Evolutionary conservation across 1,140 invertebrate species (phyloP).

Genomic region (Trissolcus basalis): DNA sequence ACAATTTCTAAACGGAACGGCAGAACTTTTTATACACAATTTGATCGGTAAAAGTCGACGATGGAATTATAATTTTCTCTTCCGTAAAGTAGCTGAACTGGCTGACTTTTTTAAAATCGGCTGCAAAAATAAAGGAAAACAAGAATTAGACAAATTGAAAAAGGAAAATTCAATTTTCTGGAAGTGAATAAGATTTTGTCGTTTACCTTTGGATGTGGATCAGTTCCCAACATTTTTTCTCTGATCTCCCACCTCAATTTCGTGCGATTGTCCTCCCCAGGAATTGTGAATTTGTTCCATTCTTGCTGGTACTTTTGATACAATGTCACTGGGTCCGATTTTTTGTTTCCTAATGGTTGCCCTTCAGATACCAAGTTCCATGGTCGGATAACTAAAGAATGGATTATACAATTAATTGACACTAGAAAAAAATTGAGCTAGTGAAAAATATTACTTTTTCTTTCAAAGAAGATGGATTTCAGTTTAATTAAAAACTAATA

Average conservation of each 20-base stretch:
- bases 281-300: slow-evolving; percentile 84
- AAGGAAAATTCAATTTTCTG: no score
- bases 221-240: slow-evolving; percentile 77
- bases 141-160: no score
- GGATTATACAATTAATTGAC: neutral
- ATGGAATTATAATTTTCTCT: no score
- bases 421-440: no score
- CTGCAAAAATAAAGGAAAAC: slow-evolving; percentile 40
- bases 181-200: no score
- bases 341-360: slow-evolving; percentile 67
- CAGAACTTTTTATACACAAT: no score
- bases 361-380: slow-evolving; percentile 67
- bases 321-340: slow-evolving; percentile 82
- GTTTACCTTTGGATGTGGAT: slow-evolving; percentile 70
- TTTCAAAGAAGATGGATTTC: no score
- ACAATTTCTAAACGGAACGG: no score
- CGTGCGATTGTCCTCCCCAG: slow-evolving; percentile 80
- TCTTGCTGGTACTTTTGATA: slow-evolving; percentile 85
- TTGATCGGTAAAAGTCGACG: no score
- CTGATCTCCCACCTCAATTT: slow-evolving; percentile 80
- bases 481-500: no score
- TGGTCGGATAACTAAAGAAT: slow-evolving; percentile 75
- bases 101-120: slow-evolving; percentile 61
- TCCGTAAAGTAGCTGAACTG: slow-evolving; percentile 46
- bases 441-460: no score